phyloP scores from a whole-genome alignment of 2,888 invertebrate species.

The Chrysolina haemoptera region DNA sequence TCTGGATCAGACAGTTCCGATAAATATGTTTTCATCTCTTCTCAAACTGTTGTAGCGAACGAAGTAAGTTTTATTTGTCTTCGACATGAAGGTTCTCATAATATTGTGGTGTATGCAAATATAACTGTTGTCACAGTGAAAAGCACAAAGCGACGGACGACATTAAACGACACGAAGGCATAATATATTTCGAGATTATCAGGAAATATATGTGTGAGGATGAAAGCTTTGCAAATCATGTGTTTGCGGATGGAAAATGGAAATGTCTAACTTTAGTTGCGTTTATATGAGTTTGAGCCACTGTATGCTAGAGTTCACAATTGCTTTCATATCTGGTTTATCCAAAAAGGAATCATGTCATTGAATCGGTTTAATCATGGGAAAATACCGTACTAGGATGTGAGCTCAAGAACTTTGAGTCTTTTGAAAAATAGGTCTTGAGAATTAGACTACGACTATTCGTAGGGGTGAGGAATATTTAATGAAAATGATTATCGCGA shows the following conservation, averaged over 20 bases:
- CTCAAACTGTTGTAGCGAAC: slow-evolving; percentile 10
- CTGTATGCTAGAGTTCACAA: neutral
- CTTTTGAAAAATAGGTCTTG: too few species aligned
- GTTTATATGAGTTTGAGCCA: neutral
- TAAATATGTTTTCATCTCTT: slow-evolving; percentile 7
- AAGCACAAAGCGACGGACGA: slow-evolving; percentile 56
- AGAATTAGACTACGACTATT: too few species aligned
- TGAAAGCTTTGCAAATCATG: slow-evolving; percentile 50
- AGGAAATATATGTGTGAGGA: slow-evolving; percentile 45
- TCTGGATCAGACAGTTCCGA: neutral
- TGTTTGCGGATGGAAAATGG: slow-evolving; percentile 44
- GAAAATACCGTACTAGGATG: too few species aligned
- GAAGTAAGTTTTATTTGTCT: slow-evolving; percentile 43
- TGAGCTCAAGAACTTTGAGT: too few species aligned
- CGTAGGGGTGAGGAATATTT: too few species aligned
- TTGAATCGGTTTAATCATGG: too few species aligned
- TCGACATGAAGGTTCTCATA: slow-evolving; percentile 47
- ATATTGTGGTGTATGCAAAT: slow-evolving; percentile 57
- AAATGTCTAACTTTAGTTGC: slow-evolving; percentile 44
- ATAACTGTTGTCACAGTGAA: slow-evolving; percentile 49
- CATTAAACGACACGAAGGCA: slow-evolving; percentile 55
- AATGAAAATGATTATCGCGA: too few species aligned
- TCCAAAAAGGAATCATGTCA: too few species aligned
- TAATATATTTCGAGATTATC: slow-evolving; percentile 54
- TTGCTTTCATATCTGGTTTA: too few species aligned